Base-by-base conservation (phyloP, 2,888 invertebrate species). In the Amphimallon solstitiale region DNA sequence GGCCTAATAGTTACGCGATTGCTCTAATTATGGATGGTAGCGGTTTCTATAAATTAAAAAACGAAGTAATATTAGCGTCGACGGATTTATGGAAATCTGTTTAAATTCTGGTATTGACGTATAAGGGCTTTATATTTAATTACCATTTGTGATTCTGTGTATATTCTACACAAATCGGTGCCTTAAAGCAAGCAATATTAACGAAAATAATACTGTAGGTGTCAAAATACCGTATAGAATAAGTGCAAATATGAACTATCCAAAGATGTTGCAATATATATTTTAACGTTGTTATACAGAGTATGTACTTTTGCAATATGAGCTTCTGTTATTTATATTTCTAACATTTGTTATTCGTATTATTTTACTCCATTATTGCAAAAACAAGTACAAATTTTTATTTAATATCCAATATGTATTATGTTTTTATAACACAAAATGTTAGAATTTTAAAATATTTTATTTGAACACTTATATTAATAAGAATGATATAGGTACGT, bases 231-330 rank as follows among this genome's bases (percentile, higher is more conserved):
- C n/a, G n/a, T 38, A 21, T 51, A 51, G 51, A 15, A 59, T 43
- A 59, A 45, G 34, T 43, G 7, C 5, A 9, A 43, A 9, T 52
- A 52, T 61, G 19, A 21, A 40, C 9, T 45, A 63, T 52, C 49
- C 43, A 40, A 63, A 63, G 43, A 63, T 51, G 37, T 48, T 62
- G 62, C 62, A 49, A 59, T 59, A 43, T 59, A 43, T 10, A 29
- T 34, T 37, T 40, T 38, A 54, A 29, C n/a, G 45, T n/a, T 35
- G 14, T 51, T 59, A n/a, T n/a, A 43, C 29, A 43, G 43, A 14
- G 21, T 17, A 59, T 29, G 43, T 59, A 59, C 43, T 54, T 40
- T 37, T 59, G 43, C 43, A 59, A 34, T 45, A 59, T 9, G 29
- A 9, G 9, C 29, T 29, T 29, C 9, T 29, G 9, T 29, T 29